These are phyloP conservation scores for Archilochus colubris DNA, from an alignment of 2,113 vertebrate species.

Conservation along the genomic window DNA sequence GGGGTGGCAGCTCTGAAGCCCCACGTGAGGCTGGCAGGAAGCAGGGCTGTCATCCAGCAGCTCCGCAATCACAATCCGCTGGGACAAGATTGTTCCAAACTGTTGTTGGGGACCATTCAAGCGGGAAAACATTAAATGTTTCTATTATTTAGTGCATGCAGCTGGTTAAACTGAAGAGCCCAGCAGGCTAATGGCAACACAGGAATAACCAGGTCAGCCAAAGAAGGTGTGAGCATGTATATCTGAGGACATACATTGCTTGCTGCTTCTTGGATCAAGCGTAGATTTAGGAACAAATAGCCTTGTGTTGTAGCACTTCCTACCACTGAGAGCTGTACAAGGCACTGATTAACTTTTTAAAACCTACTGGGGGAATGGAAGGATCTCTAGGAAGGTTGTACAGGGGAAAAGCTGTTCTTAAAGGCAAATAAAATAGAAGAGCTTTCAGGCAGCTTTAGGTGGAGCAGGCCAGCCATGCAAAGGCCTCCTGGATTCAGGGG, in stretches of 20 bases:
- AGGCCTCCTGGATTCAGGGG: background rate
- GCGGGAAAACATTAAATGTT: constrained; percentile 48
- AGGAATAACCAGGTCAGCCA: constrained; percentile 49
- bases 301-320: background rate
- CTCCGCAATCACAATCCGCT: background rate
- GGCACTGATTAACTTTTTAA: constrained; percentile 41
- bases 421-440: background rate
- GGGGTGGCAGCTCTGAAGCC: background rate
- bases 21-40: background rate
- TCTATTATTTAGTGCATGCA: constrained; percentile 65
- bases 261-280: background rate
- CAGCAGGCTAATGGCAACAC: constrained; percentile 15
- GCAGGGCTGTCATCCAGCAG: constrained; percentile 12
- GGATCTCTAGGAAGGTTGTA: background rate
- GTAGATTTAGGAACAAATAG: constrained; percentile 40
- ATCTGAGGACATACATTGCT: background rate
- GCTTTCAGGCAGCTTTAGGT: background rate
- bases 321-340: constrained; percentile 5
- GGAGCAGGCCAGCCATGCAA: fast-evolving
- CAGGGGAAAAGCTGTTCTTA: background rate
- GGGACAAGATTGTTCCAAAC: background rate
- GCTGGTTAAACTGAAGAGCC: constrained; percentile 56
- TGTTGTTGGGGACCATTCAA: background rate
- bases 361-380: background rate
- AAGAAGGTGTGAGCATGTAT: background rate